phyloP scores from a whole-genome alignment of 2,888 invertebrate genomes.

The Octodonta nipae region DNA sequence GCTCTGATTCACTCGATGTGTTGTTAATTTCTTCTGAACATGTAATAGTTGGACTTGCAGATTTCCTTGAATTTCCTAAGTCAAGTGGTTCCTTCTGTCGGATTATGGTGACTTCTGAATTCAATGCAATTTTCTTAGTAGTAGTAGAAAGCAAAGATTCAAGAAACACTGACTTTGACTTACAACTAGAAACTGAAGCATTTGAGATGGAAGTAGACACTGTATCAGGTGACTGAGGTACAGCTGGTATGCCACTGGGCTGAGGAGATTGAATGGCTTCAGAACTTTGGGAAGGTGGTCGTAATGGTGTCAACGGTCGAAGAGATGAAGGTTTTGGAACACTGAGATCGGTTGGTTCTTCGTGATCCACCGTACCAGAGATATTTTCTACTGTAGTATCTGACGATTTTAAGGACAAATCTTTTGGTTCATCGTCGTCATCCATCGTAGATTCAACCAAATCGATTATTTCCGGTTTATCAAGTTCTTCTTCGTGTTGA shows the following conservation, averaged over 20 bases:
- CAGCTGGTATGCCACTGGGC: conserved; percentile 56
- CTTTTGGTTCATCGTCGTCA: not conserved
- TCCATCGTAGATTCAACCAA: conserved; percentile 14
- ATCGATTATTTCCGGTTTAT: conserved; percentile 10
- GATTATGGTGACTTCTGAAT: conserved; percentile 41
- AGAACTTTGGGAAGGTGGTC: conserved; percentile 55
- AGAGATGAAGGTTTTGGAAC: conserved; percentile 39
- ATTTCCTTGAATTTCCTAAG: conserved; percentile 52
- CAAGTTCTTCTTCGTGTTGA: conserved; percentile 2
- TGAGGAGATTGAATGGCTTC: conserved; percentile 62
- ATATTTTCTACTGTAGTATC: not conserved
- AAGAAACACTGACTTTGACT: conserved; percentile 41
- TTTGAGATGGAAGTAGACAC: conserved; percentile 35
- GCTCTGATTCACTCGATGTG: conserved; percentile 24
- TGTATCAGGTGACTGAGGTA: conserved; percentile 56
- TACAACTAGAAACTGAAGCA: too few species aligned
- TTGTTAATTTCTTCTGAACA: conserved; percentile 59
- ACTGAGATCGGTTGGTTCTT: conserved; percentile 43
- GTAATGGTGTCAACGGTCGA: conserved; percentile 35
- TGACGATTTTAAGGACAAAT: not conserved
- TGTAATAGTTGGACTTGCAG: conserved; percentile 59
- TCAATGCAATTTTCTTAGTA: conserved; percentile 42
- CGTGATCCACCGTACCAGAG: conserved; percentile 3
- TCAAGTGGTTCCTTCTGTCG: conserved; percentile 54
- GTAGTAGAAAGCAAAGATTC: conserved; percentile 50